Percentiles rank a stretch among this genome's conserved stretches.
These are phyloP conservation scores for Rallus limicola DNA, from an alignment of 2,113 vertebrate species.

Conservation along the genomic window DNA sequence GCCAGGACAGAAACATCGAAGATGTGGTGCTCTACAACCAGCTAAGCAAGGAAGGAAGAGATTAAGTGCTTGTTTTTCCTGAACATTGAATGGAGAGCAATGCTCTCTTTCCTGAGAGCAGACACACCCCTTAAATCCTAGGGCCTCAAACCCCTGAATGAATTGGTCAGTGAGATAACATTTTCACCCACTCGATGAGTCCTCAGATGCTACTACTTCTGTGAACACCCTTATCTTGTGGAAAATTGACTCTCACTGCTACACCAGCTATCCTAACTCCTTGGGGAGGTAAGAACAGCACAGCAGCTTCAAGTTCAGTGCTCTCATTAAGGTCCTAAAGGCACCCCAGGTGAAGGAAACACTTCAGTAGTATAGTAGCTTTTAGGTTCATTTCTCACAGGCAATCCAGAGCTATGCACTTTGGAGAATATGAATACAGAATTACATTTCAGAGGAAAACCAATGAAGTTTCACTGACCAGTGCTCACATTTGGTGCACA, in stretches of 20 bases:
- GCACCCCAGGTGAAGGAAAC: not conserved
- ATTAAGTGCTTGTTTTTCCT: not conserved
- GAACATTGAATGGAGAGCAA: not conserved
- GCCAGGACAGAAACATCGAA: not conserved
- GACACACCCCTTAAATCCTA: not conserved
- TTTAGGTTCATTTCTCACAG: not conserved
- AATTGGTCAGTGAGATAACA: not conserved
- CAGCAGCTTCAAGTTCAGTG: not conserved
- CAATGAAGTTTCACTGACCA: not conserved
- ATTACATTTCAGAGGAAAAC: not conserved
- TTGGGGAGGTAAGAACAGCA: not conserved
- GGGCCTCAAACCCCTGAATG: not conserved
- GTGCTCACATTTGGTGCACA: not conserved
- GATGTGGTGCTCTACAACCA: not conserved
- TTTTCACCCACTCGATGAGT: not conserved
- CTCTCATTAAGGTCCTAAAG: not conserved
- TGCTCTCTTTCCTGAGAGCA: not conserved
- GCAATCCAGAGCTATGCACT: fast-evolving
- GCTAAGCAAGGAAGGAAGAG: not conserved
- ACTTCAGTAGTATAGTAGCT: fast-evolving
- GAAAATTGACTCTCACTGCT: not conserved
- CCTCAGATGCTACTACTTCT: not conserved
- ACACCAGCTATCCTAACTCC: not conserved
- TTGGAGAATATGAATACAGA: not conserved
- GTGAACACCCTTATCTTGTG: not conserved